Percentiles rank a stretch among this genome's conserved stretches.
Evolutionary conservation across 2,888 invertebrate genomes (phyloP).

Genomic region (Anthophora plumipes): DNA sequence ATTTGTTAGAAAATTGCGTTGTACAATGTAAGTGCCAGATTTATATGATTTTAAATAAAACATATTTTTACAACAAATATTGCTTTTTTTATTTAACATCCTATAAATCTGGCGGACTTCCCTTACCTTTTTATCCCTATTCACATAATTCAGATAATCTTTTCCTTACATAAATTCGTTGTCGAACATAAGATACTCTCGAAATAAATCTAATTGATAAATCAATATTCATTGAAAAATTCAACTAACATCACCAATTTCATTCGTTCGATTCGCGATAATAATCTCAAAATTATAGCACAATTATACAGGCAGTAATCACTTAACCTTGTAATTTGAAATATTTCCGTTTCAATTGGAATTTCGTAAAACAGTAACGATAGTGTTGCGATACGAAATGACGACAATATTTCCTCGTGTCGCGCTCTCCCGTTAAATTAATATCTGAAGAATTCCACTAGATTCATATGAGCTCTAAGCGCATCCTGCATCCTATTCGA

Average conservation of each 20-base stretch:
- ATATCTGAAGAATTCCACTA: too few species aligned
- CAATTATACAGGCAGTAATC: too few species aligned
- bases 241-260: slow-evolving; percentile 25
- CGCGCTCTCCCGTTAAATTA: too few species aligned
- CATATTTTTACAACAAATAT: slow-evolving; percentile 67
- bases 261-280: neutral
- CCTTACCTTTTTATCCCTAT: slow-evolving; percentile 62
- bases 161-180: neutral
- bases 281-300: neutral
- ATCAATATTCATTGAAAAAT: neutral
- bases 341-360: too few species aligned
- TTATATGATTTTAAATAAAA: slow-evolving; percentile 82
- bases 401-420: too few species aligned
- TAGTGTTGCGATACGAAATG: too few species aligned
- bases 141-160: neutral
- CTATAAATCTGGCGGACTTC: slow-evolving; percentile 81
- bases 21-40: slow-evolving; percentile 80
- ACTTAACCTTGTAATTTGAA: too few species aligned
- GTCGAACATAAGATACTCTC: neutral
- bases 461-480: too few species aligned
- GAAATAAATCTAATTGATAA: neutral
- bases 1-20: slow-evolving; percentile 59
- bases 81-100: slow-evolving; percentile 75
- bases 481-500: too few species aligned
- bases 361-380: too few species aligned